Percentiles rank a stretch among this genome's conserved stretches.
phyloP scores from a whole-genome alignment of 2,888 invertebrate species.

The Diloba caeruleocephala region DNA sequence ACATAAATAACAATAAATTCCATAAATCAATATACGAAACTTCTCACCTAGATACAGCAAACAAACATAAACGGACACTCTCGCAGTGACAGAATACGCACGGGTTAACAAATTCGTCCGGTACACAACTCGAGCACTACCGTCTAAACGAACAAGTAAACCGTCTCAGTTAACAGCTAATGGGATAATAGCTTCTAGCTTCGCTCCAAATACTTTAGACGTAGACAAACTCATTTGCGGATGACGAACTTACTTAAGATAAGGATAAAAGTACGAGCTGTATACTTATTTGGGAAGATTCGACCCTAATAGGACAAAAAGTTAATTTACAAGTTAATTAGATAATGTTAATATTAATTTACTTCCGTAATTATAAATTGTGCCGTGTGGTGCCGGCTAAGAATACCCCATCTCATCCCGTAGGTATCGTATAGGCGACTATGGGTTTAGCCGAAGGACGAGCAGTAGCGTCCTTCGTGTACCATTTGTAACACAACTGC shows the following conservation, averaged over 20 bases:
- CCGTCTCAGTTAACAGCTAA: slow-evolving; percentile 28
- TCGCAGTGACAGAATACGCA: background rate
- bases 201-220: slow-evolving; percentile 16
- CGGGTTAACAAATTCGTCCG: slow-evolving; percentile 1
- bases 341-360: background rate
- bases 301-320: slow-evolving; percentile 3
- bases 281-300: background rate
- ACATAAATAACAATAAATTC: too few relatives aligned
- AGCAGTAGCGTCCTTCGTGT: too few relatives aligned
- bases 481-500: too few relatives aligned
- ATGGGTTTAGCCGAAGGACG: too few relatives aligned
- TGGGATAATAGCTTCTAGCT: slow-evolving; percentile 31
- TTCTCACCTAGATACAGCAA: background rate
- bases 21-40: background rate
- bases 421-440: too few relatives aligned
- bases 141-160: slow-evolving; percentile 8
- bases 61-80: background rate
- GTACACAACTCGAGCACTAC: slow-evolving; percentile 13
- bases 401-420: too few relatives aligned
- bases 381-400: too few relatives aligned
- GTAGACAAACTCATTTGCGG: slow-evolving; percentile 28
- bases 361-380: background rate
- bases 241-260: slow-evolving; percentile 14
- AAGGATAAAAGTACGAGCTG: background rate
- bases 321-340: background rate